Percentiles rank a stretch among this genome's conserved stretches.
These are phyloP conservation scores for Hippocampus guttulatus DNA, from an alignment of 2,113 vertebrate species.

Conservation along the genomic window DNA sequence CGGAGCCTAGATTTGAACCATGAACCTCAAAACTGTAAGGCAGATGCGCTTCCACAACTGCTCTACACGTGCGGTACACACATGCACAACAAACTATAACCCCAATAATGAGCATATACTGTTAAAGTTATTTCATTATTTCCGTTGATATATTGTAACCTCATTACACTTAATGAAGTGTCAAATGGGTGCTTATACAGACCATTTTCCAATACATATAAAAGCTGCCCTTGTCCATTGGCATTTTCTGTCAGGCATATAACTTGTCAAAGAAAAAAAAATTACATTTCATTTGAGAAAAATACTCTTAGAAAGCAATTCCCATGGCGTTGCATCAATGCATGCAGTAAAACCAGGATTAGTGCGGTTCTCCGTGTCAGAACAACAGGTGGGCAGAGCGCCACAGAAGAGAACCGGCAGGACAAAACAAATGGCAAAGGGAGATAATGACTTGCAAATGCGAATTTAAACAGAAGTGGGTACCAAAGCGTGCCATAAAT, in stretches of 20 bases:
- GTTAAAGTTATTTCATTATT: not conserved
- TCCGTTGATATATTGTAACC: not conserved
- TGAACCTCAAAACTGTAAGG: no score
- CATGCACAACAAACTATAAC: no score
- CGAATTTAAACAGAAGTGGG: not conserved
- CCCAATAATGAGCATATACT: no score
- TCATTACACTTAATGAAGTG: not conserved
- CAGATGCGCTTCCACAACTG: no score
- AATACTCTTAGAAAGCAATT: not conserved
- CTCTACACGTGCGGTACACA: no score
- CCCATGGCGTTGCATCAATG: constrained; percentile 4
- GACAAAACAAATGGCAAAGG: not conserved
- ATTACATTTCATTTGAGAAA: no score
- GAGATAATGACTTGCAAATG: not conserved
- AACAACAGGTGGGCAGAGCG: constrained; percentile 71
- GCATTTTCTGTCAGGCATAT: not conserved
- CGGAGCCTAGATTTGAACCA: no score
- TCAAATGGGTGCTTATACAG: not conserved
- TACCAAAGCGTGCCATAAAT: constrained; percentile 25
- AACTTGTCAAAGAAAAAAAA: no score
- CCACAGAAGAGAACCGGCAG: not conserved
- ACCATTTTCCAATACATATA: not conserved
- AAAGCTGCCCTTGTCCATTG: not conserved
- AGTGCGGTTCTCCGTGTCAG: constrained; percentile 23
- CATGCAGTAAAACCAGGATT: constrained; percentile 15